These are phyloP conservation scores for Psammodynastes pulverulentus DNA, from an alignment of 2,113 vertebrate species.

Conservation along the genomic window DNA sequence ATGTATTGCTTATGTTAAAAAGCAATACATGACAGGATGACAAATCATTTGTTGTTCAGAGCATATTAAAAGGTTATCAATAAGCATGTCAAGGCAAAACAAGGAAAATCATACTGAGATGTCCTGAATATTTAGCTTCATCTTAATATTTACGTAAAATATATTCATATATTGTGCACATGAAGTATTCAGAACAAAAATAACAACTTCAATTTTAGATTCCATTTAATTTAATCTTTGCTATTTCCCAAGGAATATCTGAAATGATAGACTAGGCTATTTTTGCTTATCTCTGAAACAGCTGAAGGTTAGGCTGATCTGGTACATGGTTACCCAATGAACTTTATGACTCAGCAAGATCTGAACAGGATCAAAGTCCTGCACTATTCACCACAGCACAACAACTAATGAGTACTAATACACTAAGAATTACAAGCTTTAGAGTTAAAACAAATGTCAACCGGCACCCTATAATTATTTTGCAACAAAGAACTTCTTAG, in stretches of 20 bases:
- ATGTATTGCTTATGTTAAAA: not conserved
- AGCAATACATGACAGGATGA: not conserved
- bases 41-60: not conserved
- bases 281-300: not conserved
- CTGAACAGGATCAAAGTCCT: not conserved
- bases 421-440: not conserved
- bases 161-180: not conserved
- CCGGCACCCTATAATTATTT: slow-evolving; percentile 8
- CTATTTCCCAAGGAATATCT: not conserved
- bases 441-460: not conserved
- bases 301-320: not conserved
- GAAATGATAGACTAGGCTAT: not conserved
- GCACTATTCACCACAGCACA: not conserved
- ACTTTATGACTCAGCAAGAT: not conserved
- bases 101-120: not conserved
- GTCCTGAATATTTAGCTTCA: not conserved
- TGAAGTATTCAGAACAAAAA: not conserved
- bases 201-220: not conserved
- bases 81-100: not conserved
- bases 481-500: not conserved
- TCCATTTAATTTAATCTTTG: not conserved
- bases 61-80: not conserved
- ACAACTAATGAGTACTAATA: not conserved
- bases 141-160: not conserved
- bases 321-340: not conserved